Evolutionary conservation across 1,140 invertebrate species (phyloP), one percentile per base, ranked within the genome.

Genomic region (Drosophila rufa): DNA sequence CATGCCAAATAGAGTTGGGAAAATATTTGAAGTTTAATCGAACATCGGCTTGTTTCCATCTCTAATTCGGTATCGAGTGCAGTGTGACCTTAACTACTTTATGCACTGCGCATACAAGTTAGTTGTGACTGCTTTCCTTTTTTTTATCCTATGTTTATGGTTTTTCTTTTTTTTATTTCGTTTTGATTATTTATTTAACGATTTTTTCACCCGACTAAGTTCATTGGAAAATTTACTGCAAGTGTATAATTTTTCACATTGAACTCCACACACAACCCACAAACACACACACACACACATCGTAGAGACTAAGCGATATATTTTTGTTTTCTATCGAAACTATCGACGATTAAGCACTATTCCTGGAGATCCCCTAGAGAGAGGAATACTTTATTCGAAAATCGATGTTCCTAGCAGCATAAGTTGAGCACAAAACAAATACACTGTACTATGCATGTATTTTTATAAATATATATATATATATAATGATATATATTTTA

Each of bases 371-470:
- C 30, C 40, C 40, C 9, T 14, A 12, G 19, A 22, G 30, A 62
- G 27, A 53, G 53, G 51, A 75, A 50, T 45, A 55, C 40, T 60
- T 80, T 46, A 71, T 50, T 43, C 46, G 69, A 76, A 62, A 77
- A 85, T 81, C 62, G 74, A 85, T 85, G 82, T 85, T 85, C 82
- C 82, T 85, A 85, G 82, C 69, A 70, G 81, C 66, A 64, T 64
- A 76, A 71, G 50, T 62, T 55, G 66, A 33, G 48, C 58, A 51
- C 69, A 61, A 53, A 57, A 48, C 58, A 45, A 56, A 45, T 56
- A 74, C 69, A 74, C 38, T 80, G 67, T 84, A 76, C 60, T 62
- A 19, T 67, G 77, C 22, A 40, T 75, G 42, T 70, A 70, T 77
- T 57, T 55, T 46, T 62, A 47, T 40, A 77, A 25, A 53, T 53